Conservation (phyloP, 2,888 invertebrate species). For the Morpho deidamia region DNA sequence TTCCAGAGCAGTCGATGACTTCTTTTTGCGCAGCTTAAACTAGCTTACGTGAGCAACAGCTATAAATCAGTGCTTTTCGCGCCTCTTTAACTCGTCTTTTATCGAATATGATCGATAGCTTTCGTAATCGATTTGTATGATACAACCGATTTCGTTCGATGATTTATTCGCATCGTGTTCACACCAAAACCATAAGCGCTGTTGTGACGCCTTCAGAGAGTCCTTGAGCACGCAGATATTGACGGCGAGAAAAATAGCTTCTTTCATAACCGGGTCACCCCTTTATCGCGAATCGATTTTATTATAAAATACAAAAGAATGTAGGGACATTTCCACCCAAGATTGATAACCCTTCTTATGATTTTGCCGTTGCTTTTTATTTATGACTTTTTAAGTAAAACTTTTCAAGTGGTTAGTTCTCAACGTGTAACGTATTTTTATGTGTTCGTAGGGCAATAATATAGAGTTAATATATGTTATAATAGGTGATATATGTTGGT, state of each 20-base stretch:
- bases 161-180: conserved; percentile 61
- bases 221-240: conserved; percentile 43
- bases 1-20: too few relatives aligned
- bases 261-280: conserved; percentile 38
- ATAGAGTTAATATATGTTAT: too few relatives aligned
- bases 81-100: conserved; percentile 30
- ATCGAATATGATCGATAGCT: conserved; percentile 46
- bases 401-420: background rate
- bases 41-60: background rate
- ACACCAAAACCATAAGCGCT: conserved; percentile 46
- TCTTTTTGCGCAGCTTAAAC: too few relatives aligned
- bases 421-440: background rate
- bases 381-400: background rate
- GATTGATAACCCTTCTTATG: background rate
- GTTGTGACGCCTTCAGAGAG: conserved; percentile 47
- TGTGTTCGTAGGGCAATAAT: too few relatives aligned
- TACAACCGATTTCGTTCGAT: conserved; percentile 45
- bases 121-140: conserved; percentile 47
- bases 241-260: conserved; percentile 49
- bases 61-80: conserved; percentile 16
- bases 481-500: too few relatives aligned
- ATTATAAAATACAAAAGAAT: background rate
- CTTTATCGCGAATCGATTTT: conserved; percentile 2
- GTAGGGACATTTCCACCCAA: background rate
- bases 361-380: background rate